Evolutionary conservation across 2,888 invertebrate species (phyloP), one percentile per base, ranked within the genome.

Genomic region (Scaptomyza reducta): DNA sequence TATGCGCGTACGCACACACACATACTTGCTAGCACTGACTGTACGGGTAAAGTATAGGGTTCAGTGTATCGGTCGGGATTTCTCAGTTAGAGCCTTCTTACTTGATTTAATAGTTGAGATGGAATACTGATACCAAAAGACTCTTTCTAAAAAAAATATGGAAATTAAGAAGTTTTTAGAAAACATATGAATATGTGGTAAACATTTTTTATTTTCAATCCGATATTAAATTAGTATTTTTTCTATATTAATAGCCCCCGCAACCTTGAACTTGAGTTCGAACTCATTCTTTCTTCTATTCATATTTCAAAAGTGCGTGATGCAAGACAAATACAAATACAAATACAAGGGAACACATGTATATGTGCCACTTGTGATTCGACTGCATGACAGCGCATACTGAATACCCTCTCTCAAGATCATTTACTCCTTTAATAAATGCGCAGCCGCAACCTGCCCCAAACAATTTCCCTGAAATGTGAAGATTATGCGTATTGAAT

Each of bases 401-500:
- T 47, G 55, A 77, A 58, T 33, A 42, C 55, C 16, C 14, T 51
- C 7, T 18, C n/a, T 38, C 27, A 29, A 35, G 62, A 63, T 59
- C 35, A 46, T 46, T 29, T 18, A 44, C 29, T 46, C 44, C 45
- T 58, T 41, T 6, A 58, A 38, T 56, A 79, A 72, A 85, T 85
- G 83, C 88, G 65, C 63, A 69, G 74, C 49, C 88, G 61, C 79
- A 82, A 82, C 88, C 83, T 83, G 77, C 86, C 88, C 71, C 79
- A 83, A 83, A 76, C 3, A 62, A 72, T 54, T 66, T 72, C 51
- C 47, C 51, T 31, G 53, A 66, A 81, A 78, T 70, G 56, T 72
- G 68, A 68, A 82, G 72, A 74, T 82, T 87, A 85, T 85, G 88
- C 82, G 64, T 71, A 59, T 60, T 38, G 88, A 77, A 87, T 83